Evolutionary conservation across 2,113 vertebrate species (phyloP).

Genomic region (Vombatus ursinus): DNA sequence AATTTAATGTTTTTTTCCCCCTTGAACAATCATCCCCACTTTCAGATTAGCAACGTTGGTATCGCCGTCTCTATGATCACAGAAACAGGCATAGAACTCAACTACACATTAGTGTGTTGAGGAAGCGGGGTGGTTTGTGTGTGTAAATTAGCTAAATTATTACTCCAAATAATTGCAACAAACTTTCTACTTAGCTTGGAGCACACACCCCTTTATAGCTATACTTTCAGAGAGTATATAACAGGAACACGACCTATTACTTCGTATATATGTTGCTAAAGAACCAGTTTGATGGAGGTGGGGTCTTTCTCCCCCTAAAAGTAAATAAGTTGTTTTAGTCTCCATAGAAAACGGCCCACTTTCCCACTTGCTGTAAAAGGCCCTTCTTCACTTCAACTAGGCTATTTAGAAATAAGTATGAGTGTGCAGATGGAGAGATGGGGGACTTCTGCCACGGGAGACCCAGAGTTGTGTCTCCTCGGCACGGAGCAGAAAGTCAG

Average conservation of each 20-base stretch:
- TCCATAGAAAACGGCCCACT: constrained; percentile 21
- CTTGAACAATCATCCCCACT: background rate
- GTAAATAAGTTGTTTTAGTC: constrained; percentile 3
- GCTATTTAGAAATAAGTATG: constrained; percentile 37
- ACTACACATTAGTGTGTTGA: background rate
- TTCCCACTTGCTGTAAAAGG: constrained; percentile 35
- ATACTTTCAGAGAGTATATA: background rate
- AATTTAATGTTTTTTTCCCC: background rate
- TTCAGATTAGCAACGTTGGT: background rate
- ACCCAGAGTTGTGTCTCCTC: constrained; percentile 11
- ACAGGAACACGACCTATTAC: no score
- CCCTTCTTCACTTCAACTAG: constrained; percentile 25
- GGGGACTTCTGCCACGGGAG: constrained; percentile 24
- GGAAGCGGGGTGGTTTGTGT: background rate
- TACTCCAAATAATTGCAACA: background rate
- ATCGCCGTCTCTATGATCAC: background rate
- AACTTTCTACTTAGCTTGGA: background rate
- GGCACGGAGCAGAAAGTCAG: constrained; percentile 15
- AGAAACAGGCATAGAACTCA: background rate
- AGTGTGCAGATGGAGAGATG: constrained; percentile 27
- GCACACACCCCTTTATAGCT: background rate
- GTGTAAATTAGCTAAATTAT: constrained; percentile 36
- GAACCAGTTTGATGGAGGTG: background rate
- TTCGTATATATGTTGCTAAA: background rate
- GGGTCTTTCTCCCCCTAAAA: background rate